These are phyloP conservation scores for Phyto melanocephala DNA, from an alignment of 2,888 invertebrate species.

Conservation along the genomic window DNA sequence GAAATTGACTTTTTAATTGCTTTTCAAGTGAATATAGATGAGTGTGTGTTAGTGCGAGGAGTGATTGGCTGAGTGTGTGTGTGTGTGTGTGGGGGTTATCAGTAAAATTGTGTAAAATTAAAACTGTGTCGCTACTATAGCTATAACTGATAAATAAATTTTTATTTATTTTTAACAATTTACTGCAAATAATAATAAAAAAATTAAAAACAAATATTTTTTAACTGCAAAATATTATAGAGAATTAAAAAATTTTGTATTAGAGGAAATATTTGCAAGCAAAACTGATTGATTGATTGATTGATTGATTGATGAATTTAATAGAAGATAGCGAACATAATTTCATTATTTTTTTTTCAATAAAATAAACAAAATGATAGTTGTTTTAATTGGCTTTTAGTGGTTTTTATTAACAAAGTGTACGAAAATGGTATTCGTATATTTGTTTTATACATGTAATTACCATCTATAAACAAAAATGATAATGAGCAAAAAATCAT, in stretches of 20 bases:
- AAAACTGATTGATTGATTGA: neutral
- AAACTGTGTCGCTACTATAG: neutral
- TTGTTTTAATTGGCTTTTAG: neutral
- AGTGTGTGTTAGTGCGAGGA: neutral
- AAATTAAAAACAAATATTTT: neutral
- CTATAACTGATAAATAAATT: neutral
- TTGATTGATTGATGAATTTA: too few relatives aligned
- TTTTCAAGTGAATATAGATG: conserved; percentile 24
- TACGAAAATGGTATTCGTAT: too few relatives aligned
- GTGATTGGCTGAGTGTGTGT: neutral
- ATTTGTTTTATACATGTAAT: too few relatives aligned
- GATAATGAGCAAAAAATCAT: too few relatives aligned
- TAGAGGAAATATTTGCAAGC: neutral
- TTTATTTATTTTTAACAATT: neutral
- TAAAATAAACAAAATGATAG: neutral
- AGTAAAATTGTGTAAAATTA: neutral
- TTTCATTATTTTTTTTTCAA: too few relatives aligned
- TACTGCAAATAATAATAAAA: neutral
- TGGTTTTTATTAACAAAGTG: neutral
- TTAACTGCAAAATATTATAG: too few relatives aligned
- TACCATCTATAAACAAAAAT: too few relatives aligned
- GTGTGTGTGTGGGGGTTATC: neutral
- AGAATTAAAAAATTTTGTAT: neutral
- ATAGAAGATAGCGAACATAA: neutral
- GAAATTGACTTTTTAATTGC: conserved; percentile 63